Evolutionary conservation across 92 coral and sea anemone species (phyloP), one percentile per base, ranked within the genome.

Genomic region (Porites lobata): DNA sequence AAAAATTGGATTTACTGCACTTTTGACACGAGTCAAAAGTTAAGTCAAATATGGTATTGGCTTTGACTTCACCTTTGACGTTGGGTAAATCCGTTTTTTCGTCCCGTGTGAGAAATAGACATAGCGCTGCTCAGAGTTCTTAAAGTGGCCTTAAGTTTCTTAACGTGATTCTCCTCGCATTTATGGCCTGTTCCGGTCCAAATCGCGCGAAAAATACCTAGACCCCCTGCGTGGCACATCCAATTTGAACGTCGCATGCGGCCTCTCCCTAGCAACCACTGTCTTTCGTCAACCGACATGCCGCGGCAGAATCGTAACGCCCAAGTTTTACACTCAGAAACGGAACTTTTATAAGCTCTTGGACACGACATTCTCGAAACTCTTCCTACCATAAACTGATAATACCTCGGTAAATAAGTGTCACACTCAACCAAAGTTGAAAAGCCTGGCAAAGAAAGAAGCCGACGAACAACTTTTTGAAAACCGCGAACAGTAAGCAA

Each of bases 361-460:
- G 63, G 80, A 26, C 80, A 75, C 3, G 80, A 50, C 80, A 75
- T 75, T 53, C 15, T 14, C 21, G 63, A n/a, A 0, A 21, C 19
- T 18, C 20, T 63, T 6, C 80, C 66, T 17, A 19, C 65, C 65
- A 74, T 26, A 43, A 74, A 74, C 26, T 74, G 79, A 43, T 14
- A 74, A 50, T 74, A 74, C n/a, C 80, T 76, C 1, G 80, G 65
- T 9, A 76, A 61, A 9, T 53, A 86, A 8, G 90, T 76, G 62
- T 78, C 84, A 65, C 90, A 86, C 67, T 77, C 78, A 20, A 86
- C 53, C 18, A 85, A 18, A 38, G 69, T 76, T 13, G 89, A 75
- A 67, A 76, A 76, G 0, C 89, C 89, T 18, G 89, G 89, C 13
- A 85, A 54, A 10, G 83, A 76, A 7, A 85, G 69, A 50, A 85